Evolutionary conservation across 64 coral and sea anemone genomes (phyloP).

Genomic region (Platygyra sinensis): DNA sequence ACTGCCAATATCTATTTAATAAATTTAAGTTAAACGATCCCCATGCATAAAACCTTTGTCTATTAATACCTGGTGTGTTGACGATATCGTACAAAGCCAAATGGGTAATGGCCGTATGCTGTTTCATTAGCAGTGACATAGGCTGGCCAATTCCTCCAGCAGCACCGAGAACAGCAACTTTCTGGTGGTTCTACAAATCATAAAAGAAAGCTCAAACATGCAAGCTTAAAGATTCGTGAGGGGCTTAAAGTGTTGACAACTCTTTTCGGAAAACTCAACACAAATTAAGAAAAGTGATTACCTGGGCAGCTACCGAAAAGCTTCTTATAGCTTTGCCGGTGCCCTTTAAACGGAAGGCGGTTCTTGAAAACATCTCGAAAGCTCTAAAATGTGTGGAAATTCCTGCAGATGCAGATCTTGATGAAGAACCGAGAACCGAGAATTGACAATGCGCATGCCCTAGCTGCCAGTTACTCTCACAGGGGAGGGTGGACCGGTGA

Average conservation of each 20-base stretch:
- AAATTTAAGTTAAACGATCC: no score
- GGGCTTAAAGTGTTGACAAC: no score
- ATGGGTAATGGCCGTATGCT: constrained; percentile 87
- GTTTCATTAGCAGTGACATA: constrained; percentile 93
- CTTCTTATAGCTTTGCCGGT: no score
- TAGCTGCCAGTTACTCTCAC: neutral
- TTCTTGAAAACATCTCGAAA: constrained; percentile 79
- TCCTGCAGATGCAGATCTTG: no score
- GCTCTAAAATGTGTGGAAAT: neutral
- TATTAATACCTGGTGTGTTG: constrained; percentile 92
- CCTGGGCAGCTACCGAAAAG: no score
- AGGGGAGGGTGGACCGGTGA: no score
- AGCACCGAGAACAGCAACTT: constrained; percentile 96
- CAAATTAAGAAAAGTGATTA: no score
- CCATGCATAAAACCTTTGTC: no score
- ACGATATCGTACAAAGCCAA: constrained; percentile 98
- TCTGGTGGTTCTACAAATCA: constrained; percentile 70
- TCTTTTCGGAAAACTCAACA: no score
- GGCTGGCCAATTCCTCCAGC: constrained; percentile 98
- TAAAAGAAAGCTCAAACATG: neutral
- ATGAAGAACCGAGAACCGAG: neutral
- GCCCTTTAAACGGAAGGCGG: no score
- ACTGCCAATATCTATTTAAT: no score
- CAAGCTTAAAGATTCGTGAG: neutral
- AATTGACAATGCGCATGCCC: constrained; percentile 9